Evolutionary conservation across 92 coral and sea anemone genomes (phyloP), one percentile per base, ranked within the genome.

Genomic region (Diadumene lineata): DNA sequence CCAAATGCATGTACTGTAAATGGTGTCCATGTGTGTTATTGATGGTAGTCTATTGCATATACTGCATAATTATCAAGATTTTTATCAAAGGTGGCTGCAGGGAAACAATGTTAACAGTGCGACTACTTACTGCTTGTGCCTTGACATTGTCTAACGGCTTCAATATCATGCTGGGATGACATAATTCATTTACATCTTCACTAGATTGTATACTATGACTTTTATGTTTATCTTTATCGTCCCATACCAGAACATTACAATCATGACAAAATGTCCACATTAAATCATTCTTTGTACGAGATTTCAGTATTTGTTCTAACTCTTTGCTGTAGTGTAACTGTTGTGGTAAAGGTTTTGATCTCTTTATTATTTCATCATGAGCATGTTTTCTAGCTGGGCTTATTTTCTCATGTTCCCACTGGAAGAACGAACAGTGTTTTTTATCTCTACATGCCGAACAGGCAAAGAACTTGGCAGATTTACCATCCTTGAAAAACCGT

Each of bases 361-460:
- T 81, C 29, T 77, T 66, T 30, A 92, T 85, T 15, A 94, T 92
- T 58, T 84, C 88, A 43, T 86, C 60, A 51, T 94, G 97, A 16
- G 83, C 93, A 31, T 92, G 67, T 53, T 70, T 66, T 22, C 97
- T 88, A 64, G 86, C 73, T 25, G 72, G 73, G n/a, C 97, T 83
- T 13, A 92, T 70, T 64, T 86, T 75, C 64, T 94, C 98, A 77
- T 88, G 90, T 56, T 87, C 92, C 98, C 97, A 94, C 75, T 94
- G 97, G 72, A 94, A 94, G 79, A 94, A 94, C 38, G 88, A 60
- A 76, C 98, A 94, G 43, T 84, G 85, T 72, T 92, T 94, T 73
- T 92, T 87, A 74, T 92, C 96, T 68, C 98, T 77, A 56, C 90
- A 82, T 28, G 98, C 98, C 60, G 98, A 94, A 73, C 98, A 94